Percentiles rank a stretch among this genome's conserved stretches.
phyloP scores from a whole-genome alignment of 64 coral and sea anemone species.

The Acropora yongei region DNA sequence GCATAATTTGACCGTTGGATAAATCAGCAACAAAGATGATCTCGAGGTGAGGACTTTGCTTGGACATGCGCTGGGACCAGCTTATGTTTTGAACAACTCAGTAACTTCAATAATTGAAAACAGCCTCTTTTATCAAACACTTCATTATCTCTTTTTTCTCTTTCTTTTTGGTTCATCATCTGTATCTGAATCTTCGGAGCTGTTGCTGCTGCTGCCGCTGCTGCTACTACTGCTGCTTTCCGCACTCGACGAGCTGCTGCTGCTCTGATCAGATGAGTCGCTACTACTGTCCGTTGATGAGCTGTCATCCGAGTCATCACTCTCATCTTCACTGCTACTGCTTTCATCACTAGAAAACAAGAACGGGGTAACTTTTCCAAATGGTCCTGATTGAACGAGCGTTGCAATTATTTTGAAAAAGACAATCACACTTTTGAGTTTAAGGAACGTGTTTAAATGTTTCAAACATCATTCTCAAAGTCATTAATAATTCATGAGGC shows the following conservation, averaged over 20 bases:
- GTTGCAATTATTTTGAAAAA: too few species aligned
- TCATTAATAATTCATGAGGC: too few species aligned
- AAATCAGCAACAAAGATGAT: too few species aligned
- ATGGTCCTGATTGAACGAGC: too few species aligned
- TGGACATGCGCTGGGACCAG: too few species aligned
- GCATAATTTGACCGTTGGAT: too few species aligned
- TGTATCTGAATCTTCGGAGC: constrained; percentile 29
- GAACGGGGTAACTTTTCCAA: neutral
- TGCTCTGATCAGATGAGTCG: constrained; percentile 41
- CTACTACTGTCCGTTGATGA: constrained; percentile 40
- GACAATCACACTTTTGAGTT: too few species aligned
- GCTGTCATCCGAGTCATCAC: constrained; percentile 50
- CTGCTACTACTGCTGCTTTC: constrained; percentile 31
- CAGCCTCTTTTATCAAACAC: neutral
- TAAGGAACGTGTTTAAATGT: too few species aligned
- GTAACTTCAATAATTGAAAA: too few species aligned
- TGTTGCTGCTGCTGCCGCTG: constrained; percentile 42
- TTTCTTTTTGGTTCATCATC: constrained; percentile 15
- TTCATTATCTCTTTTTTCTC: neutral
- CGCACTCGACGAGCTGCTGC: constrained; percentile 9
- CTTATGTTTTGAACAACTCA: too few species aligned
- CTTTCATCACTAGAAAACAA: neutral
- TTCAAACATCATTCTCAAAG: too few species aligned
- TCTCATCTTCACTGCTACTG: constrained; percentile 54
- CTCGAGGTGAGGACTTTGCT: too few species aligned